Base-by-base conservation (phyloP, 2,113 vertebrate species). In the Otus sunia region DNA sequence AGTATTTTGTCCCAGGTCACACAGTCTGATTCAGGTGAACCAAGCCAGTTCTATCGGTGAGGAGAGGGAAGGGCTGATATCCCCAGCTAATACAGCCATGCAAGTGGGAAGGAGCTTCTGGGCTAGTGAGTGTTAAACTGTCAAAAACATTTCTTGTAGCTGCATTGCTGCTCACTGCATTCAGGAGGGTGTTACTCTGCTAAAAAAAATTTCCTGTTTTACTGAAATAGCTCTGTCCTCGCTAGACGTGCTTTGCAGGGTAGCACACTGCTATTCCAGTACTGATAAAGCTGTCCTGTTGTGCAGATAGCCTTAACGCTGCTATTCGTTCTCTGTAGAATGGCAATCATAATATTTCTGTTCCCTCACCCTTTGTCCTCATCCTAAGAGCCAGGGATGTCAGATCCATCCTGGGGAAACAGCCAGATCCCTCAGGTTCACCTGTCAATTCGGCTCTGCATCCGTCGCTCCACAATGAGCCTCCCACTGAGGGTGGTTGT, bases 391-490 rank as follows among this genome's bases (percentile, higher is more conserved):
- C 63, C 50, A 62, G 37, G 67, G 75, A 66, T 88, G 88, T 86
- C 96, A 92, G 71, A 86, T 88, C 71, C 86, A 47, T 88, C 81
- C 66, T 5, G 17, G 63, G 78, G 88, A 93, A 82, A 74, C 1
- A 16, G 90, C 55, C 78, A 50, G 92, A 90, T 95, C 67, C 82
- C 75, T 29, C 75, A 77, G 55, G 78, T 94, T 96, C 14, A 17
- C 73, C 84, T 95, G 93, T 91, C 92, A 94, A 32, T 90, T 92
- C 19, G 3, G 75, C 83, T 95, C 89, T 59, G 72, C 83, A 55
- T 97, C 91, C 21, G 0, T 84, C 4, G 0, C 86, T 96, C 83
- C 63, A 69, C 88, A 69, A 39, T 58, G 82, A 94, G 83, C 88
- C 75, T 95, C 92, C 82, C 91, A 41, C 89, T 39, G 91, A 27